A percentile compares a stretch with the other conserved stretches of the same genome.
These are phyloP conservation scores for Drosophila dives DNA, from an alignment of 2,888 invertebrate genomes.

Conservation along the genomic window DNA sequence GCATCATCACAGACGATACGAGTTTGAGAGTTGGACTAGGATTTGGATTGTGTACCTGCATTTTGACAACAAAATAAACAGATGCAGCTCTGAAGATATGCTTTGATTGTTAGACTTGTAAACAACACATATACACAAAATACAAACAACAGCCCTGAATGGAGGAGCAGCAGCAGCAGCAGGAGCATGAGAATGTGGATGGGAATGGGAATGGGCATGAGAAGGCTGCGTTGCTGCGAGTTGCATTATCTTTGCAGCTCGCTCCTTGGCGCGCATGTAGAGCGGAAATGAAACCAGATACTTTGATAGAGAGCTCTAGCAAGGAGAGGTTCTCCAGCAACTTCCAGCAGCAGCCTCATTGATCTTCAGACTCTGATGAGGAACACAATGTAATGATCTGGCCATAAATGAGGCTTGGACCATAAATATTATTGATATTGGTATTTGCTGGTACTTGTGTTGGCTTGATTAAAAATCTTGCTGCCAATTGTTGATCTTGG, in stretches of 20 bases:
- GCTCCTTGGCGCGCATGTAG: conserved; percentile 72
- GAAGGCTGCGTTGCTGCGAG: conserved; percentile 36
- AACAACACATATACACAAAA: conserved; percentile 62
- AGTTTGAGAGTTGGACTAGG: conserved; percentile 22
- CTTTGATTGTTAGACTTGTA: conserved; percentile 79
- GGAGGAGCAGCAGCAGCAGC: conserved; percentile 22
- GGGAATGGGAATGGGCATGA: conserved; percentile 4
- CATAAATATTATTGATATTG: conserved; percentile 56
- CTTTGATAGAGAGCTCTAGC: conserved; percentile 62
- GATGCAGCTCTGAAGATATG: conserved; percentile 69
- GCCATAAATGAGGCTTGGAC: conserved; percentile 50
- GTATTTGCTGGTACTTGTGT: conserved; percentile 36
- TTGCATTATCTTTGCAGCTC: conserved; percentile 74
- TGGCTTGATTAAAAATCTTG: conserved; percentile 48
- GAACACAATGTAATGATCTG: conserved; percentile 49
- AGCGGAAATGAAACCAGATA: conserved; percentile 84
- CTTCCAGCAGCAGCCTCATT: conserved; percentile 17
- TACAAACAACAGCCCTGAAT: conserved; percentile 57
- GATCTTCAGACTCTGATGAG: conserved; percentile 57
- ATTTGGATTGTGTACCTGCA: conserved; percentile 67
- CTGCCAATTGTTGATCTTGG: conserved; percentile 47
- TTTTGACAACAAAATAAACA: conserved; percentile 80
- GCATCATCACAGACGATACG: conserved; percentile 29
- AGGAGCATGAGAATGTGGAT: conserved; percentile 25
- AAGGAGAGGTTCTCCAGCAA: conserved; percentile 25